Percentiles rank a stretch among this genome's conserved stretches.
Evolutionary conservation across 37 sponge, comb jelly and placozoan genomes (phyloP).

Genomic region (Sycon ciliatum): DNA sequence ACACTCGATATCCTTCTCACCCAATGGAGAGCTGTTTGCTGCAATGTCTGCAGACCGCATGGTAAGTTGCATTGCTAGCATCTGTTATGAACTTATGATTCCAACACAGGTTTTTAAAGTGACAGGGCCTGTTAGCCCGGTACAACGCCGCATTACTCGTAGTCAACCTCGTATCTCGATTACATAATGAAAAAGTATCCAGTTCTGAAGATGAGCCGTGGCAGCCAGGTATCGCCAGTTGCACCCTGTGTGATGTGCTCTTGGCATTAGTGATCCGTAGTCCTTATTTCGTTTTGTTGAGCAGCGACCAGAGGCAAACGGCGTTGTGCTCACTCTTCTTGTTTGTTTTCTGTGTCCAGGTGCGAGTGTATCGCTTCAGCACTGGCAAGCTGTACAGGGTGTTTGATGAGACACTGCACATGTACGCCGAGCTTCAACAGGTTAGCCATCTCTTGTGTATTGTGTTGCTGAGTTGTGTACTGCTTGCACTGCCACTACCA

Average conservation of each 20-base stretch:
- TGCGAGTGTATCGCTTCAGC: slow-evolving; percentile 70
- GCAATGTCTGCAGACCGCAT: slow-evolving; percentile 73
- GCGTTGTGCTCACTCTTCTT: not conserved
- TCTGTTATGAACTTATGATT: not conserved
- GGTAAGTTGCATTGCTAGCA: slow-evolving; percentile 14
- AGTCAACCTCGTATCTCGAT: no score
- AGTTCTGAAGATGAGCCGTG: no score
- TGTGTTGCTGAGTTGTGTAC: not conserved
- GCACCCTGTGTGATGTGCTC: no score
- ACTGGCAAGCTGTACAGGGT: slow-evolving; percentile 76
- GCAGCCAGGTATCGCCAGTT: no score
- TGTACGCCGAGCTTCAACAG: slow-evolving; percentile 70
- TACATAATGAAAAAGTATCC: no score
- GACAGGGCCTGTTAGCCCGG: no score
- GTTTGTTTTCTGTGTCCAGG: slow-evolving; percentile 20
- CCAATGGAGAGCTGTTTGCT: slow-evolving; percentile 74
- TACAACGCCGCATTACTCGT: no score
- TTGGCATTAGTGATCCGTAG: no score
- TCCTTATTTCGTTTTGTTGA: not conserved
- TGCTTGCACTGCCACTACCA: not conserved
- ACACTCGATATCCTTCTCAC: slow-evolving; percentile 54
- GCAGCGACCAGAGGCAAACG: not conserved
- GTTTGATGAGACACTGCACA: slow-evolving; percentile 64
- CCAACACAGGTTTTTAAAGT: no score
- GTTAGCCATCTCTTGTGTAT: slow-evolving; percentile 10